phyloP scores from a whole-genome alignment of 92 coral and sea anemone species.

The Phenganax stokvisi region DNA sequence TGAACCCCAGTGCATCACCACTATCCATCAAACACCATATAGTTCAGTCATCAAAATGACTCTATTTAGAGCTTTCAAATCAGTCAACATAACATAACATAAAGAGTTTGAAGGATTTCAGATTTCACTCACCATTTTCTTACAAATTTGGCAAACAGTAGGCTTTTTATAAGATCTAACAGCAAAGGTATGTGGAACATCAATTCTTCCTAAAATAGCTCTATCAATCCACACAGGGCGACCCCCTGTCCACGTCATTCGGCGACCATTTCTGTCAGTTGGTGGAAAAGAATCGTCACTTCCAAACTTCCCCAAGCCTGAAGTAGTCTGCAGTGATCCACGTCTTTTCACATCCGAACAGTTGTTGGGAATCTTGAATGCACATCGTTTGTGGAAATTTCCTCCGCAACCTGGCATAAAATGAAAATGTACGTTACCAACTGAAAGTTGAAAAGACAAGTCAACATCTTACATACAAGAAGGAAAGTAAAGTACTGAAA shows the following conservation, averaged over 20 bases:
- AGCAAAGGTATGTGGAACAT: conserved; percentile 93
- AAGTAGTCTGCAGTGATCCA: conserved; percentile 11
- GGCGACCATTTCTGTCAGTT: neutral
- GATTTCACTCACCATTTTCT: conserved; percentile 67
- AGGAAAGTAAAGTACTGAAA: no score
- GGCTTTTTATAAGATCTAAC: conserved; percentile 88
- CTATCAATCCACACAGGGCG: conserved; percentile 75
- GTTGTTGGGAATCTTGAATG: conserved; percentile 88
- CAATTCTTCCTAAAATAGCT: conserved; percentile 67
- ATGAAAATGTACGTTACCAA: neutral
- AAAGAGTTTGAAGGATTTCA: neutral
- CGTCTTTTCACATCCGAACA: conserved; percentile 77
- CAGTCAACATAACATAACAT: no score
- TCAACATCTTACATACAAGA: no score
- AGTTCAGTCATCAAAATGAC: no score
- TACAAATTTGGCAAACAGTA: conserved; percentile 92
- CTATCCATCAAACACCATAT: no score
- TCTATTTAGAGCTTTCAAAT: no score
- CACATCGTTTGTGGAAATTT: conserved; percentile 91
- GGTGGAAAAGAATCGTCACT: neutral
- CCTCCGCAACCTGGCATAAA: conserved; percentile 83
- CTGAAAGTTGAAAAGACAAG: no score
- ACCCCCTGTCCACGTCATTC: conserved; percentile 33
- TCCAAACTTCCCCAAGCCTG: conserved; percentile 46
- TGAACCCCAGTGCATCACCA: no score